A percentile compares a stretch with the other conserved stretches of the same genome.
phyloP scores from a whole-genome alignment of 1,140 invertebrate genomes.

The Drosophila malerkotliana region DNA sequence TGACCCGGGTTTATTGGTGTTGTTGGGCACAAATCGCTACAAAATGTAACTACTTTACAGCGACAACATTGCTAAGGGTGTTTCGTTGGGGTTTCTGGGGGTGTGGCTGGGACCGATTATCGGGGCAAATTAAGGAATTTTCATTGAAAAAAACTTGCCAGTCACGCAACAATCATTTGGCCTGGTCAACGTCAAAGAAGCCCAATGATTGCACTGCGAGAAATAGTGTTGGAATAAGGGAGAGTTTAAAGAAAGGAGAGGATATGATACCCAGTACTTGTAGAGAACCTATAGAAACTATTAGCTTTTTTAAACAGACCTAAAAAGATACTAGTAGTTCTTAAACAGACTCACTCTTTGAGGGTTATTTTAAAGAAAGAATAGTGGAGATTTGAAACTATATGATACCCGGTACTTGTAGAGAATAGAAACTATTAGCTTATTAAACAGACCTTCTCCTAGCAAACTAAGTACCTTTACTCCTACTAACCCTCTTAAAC shows the following conservation, averaged over 20 bases:
- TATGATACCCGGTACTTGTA: too few relatives aligned
- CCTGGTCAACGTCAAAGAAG: constrained; percentile 27
- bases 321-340: too few relatives aligned
- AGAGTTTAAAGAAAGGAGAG: too few relatives aligned
- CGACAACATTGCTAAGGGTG: constrained; percentile 59
- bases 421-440: too few relatives aligned
- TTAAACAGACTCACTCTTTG: too few relatives aligned
- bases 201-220: not conserved
- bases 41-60: constrained; percentile 81
- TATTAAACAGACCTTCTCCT: too few relatives aligned
- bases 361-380: too few relatives aligned
- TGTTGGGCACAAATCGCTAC: constrained; percentile 63
- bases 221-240: not conserved
- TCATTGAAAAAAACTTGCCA: constrained; percentile 68
- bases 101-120: constrained; percentile 5
- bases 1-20: constrained; percentile 8
- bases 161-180: constrained; percentile 80
- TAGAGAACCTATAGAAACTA: not conserved
- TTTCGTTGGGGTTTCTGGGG: not conserved
- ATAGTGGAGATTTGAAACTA: too few relatives aligned
- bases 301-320: too few relatives aligned
- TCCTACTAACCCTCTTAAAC: too few relatives aligned
- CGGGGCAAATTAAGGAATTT: constrained; percentile 76
- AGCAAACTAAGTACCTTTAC: too few relatives aligned
- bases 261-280: not conserved